These are phyloP conservation scores for Drosophila neocordata DNA, from an alignment of 1,140 invertebrate species.

Conservation along the genomic window DNA sequence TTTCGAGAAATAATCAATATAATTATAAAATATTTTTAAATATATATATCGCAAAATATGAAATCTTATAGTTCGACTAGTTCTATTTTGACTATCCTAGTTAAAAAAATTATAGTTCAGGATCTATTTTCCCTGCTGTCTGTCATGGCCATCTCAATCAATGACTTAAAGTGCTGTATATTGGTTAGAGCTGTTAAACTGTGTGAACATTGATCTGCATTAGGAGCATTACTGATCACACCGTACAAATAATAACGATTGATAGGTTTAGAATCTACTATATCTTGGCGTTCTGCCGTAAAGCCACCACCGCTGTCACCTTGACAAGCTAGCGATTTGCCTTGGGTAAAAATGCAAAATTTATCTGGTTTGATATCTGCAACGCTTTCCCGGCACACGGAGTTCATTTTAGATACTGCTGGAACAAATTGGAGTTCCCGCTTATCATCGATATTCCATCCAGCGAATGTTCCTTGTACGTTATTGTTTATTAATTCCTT, in stretches of 20 bases:
- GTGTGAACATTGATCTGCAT: constrained; percentile 61
- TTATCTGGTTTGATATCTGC: constrained; percentile 56
- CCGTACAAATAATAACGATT: constrained; percentile 47
- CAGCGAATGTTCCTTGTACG: constrained; percentile 49
- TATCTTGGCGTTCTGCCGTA: constrained; percentile 24
- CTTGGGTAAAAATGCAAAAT: constrained; percentile 65
- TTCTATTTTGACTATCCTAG: constrained; percentile 1
- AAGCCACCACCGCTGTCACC: constrained; percentile 69
- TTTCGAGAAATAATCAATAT: no score
- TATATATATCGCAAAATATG: not conserved
- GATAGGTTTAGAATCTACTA: not conserved
- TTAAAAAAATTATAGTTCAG: constrained; percentile 22
- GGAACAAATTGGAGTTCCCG: constrained; percentile 63
- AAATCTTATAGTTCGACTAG: not conserved
- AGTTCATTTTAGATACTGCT: constrained; percentile 47
- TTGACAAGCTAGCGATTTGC: constrained; percentile 57
- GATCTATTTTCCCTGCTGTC: constrained; percentile 33
- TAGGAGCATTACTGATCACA: constrained; percentile 68
- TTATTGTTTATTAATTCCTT: constrained; percentile 58
- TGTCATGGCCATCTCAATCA: constrained; percentile 42
- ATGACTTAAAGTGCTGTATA: constrained; percentile 51
- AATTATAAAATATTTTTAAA: no score
- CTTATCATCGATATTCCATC: constrained; percentile 60
- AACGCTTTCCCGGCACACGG: constrained; percentile 24
- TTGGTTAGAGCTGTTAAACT: constrained; percentile 63